phyloP scores from a whole-genome alignment of 2,797 vertebrate genomes.

The Pristis pectinata region DNA sequence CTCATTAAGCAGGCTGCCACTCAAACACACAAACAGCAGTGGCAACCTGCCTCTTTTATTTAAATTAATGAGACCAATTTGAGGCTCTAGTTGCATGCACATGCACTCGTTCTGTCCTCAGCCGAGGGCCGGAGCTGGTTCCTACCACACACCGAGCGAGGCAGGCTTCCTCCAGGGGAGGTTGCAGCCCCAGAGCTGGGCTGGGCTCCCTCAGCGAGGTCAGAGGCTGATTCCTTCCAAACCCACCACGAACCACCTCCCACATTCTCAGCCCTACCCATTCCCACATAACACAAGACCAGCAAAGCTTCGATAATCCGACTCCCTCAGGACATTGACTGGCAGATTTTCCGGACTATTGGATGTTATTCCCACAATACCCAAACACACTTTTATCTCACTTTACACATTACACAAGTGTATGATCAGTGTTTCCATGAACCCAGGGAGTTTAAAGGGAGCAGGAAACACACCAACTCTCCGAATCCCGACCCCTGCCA shows the following conservation, averaged over 20 bases:
- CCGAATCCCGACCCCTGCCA: too few relatives aligned
- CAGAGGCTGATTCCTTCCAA: not conserved
- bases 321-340: too few relatives aligned
- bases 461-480: too few relatives aligned
- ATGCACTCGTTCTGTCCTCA: not conserved
- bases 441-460: too few relatives aligned
- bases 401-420: too few relatives aligned
- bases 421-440: too few relatives aligned
- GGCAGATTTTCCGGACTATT: too few relatives aligned
- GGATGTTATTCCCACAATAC: too few relatives aligned
- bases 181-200: not conserved
- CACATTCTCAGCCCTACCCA: not conserved
- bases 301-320: too few relatives aligned
- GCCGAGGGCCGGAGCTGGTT: not conserved
- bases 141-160: not conserved
- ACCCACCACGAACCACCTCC: not conserved
- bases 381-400: too few relatives aligned
- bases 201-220: not conserved
- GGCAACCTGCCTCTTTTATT: not conserved
- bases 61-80: constrained; percentile 10
- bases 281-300: too few relatives aligned
- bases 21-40: not conserved
- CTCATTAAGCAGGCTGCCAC: not conserved
- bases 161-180: not conserved
- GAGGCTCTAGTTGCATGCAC: not conserved